phyloP scores from a whole-genome alignment of 2,113 vertebrate species.

The Prolemur simus region DNA sequence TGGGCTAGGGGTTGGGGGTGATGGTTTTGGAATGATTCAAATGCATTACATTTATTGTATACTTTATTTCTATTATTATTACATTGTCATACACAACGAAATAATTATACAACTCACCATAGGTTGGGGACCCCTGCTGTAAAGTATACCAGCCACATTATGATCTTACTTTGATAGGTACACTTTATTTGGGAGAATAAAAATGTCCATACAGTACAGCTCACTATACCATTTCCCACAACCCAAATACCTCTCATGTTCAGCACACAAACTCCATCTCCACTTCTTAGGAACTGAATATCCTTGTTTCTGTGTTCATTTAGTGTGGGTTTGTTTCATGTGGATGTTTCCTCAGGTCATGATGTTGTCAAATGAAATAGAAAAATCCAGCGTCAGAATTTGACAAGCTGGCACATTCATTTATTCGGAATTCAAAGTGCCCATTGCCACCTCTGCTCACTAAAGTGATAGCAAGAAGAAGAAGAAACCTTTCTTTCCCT shows the following conservation, averaged over 20 bases:
- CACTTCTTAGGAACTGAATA: not conserved
- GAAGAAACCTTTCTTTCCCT: not conserved
- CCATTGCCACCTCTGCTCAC: not conserved
- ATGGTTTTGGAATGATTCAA: no score
- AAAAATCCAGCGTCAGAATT: not conserved
- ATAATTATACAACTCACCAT: no score
- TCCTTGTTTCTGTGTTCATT: not conserved
- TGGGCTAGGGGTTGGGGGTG: no score
- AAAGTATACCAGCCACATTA: not conserved
- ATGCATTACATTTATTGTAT: no score
- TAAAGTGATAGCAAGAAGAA: not conserved
- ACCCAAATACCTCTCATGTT: not conserved
- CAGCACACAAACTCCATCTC: not conserved
- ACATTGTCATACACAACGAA: no score
- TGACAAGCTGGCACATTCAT: not conserved
- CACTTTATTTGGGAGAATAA: not conserved
- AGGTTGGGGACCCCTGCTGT: not conserved
- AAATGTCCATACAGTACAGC: not conserved
- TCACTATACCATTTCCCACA: not conserved
- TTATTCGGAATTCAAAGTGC: not conserved
- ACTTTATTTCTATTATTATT: no score
- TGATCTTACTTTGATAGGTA: not conserved
- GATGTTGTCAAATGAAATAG: not conserved
- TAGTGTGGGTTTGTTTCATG: not conserved
- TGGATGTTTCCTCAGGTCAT: not conserved